Evolutionary conservation across 1,140 invertebrate genomes (phyloP), one percentile per base, ranked within the genome.

Genomic region (Aphelinus certus): DNA sequence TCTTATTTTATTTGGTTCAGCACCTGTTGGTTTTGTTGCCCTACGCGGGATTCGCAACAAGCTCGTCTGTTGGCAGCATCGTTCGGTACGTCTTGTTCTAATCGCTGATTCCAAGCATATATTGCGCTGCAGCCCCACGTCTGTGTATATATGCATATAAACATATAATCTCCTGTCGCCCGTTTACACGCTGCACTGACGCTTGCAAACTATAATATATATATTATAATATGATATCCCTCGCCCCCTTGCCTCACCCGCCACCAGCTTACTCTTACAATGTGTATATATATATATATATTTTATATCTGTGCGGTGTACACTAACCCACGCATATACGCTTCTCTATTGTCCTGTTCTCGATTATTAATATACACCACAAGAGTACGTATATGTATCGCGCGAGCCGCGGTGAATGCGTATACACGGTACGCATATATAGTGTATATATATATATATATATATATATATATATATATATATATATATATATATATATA

Each of bases 1-100:
- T 64, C 1, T 72, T 56, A 26, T 81, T 78, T 83, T 84, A 78
- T 87, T 87, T 86, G 82, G 83, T 86, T 86, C 85, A 87, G 83
- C 83, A 84, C 79, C 85, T 79, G 73, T 84, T 85, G 85, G 84
- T 84, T 86, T 85, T 81, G 86, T 86, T 84, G 72, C 78, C 80
- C 80, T 82, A 78, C 83, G 81, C 80, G 81, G 82, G 80, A 85
- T 83, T 82, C 79, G 81, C 83, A 81, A 81, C 82, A 85, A 82
- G 81, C 82, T 83, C 80, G 79, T 81, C 83, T 78, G 76, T 86
- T 85, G 83, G 82, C 82, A 84, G 80, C 83, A 75, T 78, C 81
- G 69, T 84, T 83, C 82, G 82, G 82, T 84, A 85, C 66, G 84
- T 84, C 80, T 78, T 76, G 78, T 80, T 80, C 76, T 81, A 67